A percentile compares a stretch with the other conserved stretches of the same genome.
Evolutionary conservation across 2,113 vertebrate species (phyloP).

Genomic region (Clinocottus analis): DNA sequence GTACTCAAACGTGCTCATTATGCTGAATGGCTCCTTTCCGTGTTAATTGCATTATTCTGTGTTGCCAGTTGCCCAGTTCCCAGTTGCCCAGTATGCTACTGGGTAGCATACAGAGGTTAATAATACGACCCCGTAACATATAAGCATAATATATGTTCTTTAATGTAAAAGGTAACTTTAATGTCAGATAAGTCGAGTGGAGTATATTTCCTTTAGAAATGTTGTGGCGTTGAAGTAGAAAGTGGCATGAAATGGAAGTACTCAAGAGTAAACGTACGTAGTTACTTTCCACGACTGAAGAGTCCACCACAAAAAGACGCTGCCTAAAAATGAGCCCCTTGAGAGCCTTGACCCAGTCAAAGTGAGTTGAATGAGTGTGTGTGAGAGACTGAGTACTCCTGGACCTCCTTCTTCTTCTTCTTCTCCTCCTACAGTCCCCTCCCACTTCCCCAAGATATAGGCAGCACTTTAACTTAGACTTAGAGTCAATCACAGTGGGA

Average conservation of each 20-base stretch:
- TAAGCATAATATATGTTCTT: not conserved
- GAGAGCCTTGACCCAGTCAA: slow-evolving; percentile 3
- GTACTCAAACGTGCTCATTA: not conserved
- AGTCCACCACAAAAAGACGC: not conserved
- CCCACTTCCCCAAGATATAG: slow-evolving; percentile 89
- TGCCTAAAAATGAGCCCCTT: not conserved
- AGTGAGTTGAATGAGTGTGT: slow-evolving; percentile 48
- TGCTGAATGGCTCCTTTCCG: not conserved
- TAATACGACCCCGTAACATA: not conserved
- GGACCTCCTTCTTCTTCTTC: slow-evolving; percentile 84
- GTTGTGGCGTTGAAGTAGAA: not conserved
- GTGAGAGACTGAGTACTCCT: slow-evolving; percentile 44
- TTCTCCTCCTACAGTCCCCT: slow-evolving; percentile 87
- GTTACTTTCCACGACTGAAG: not conserved
- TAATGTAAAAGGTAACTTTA: not conserved
- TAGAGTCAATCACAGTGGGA: slow-evolving; percentile 82
- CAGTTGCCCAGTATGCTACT: not conserved
- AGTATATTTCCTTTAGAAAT: not conserved
- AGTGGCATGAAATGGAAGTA: not conserved
- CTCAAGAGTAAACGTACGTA: not conserved
- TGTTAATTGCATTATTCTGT: not conserved
- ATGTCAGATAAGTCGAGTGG: not conserved
- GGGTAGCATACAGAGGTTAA: not conserved
- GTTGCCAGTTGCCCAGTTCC: not conserved
- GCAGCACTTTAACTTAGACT: slow-evolving; percentile 80